Evolutionary conservation across 1,140 invertebrate genomes (phyloP), one percentile per base, ranked within the genome.

Genomic region (Agraylea sexmaculata): DNA sequence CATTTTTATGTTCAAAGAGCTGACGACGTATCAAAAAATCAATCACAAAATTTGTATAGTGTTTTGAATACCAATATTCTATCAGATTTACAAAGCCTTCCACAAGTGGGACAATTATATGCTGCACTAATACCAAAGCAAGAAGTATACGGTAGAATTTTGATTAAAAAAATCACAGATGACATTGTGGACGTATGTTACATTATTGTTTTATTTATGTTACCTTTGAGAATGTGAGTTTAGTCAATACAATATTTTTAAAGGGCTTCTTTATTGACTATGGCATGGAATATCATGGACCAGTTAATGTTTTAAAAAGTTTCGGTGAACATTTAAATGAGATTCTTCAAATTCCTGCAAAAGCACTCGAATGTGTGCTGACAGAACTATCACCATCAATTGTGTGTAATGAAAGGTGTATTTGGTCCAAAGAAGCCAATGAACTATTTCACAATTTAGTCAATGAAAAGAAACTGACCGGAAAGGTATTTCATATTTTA

Each of bases 201-300:
- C n/a, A n/a, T n/a, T n/a, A n/a, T n/a, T n/a, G n/a, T n/a, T n/a
- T n/a, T n/a, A n/a, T n/a, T n/a, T n/a, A n/a, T n/a, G n/a, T n/a
- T n/a, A n/a, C n/a, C n/a, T n/a, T n/a, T n/a, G n/a, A n/a, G n/a
- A n/a, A n/a, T n/a, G n/a, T n/a, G n/a, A n/a, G n/a, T n/a, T n/a
- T n/a, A n/a, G n/a, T n/a, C n/a, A n/a, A n/a, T n/a, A n/a, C n/a
- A n/a, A n/a, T n/a, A n/a, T n/a, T n/a, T n/a, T n/a, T n/a, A n/a
- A 46, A 70, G 64, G 71, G 91, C 3, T 69, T 76, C 31, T 88
- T 79, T 53, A 73, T 91, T 15, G 88, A 94, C 57, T 80, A 70
- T 59, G 89, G 89, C n/a, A 76, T 75, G 46, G 61, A 51, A 3
- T 63, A 62, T 2, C 53, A 64, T 13, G 52, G 73, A 17, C 25